Conservation (phyloP, 2,888 invertebrate species). For the Nemoura dubitans region DNA sequence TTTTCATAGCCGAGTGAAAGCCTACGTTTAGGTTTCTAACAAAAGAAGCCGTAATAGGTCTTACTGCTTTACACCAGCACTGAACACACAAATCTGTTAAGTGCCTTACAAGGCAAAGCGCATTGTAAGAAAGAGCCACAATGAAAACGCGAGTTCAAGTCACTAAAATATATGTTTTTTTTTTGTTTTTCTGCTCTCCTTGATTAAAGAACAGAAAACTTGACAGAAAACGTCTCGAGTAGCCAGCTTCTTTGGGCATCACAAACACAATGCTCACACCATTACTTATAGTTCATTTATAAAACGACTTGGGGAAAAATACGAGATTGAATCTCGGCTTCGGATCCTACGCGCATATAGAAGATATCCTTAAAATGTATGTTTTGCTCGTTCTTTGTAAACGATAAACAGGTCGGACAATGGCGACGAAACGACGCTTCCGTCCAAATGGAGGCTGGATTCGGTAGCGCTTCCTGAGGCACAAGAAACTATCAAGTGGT, state of each 20-base stretch:
- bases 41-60: not conserved
- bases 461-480: slow-evolving; percentile 1
- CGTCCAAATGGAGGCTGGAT: not conserved
- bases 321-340: slow-evolving; percentile 17
- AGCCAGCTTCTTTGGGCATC: not conserved
- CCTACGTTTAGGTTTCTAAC: not conserved
- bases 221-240: not conserved
- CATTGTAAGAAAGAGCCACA: not conserved
- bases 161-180: not conserved
- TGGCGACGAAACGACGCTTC: slow-evolving; percentile 1
- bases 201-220: not conserved
- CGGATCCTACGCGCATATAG: not conserved
- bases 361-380: slow-evolving; percentile 30
- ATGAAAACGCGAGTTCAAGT: not conserved
- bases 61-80: not conserved
- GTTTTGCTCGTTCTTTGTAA: slow-evolving; percentile 19
- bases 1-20: not conserved
- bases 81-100: not conserved
- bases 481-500: slow-evolving; percentile 29
- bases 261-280: not conserved
- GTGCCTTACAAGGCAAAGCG: not conserved
- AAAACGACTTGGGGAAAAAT: not conserved
- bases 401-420: slow-evolving; percentile 27
- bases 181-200: not conserved
- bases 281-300: not conserved